Evolutionary conservation across 2,888 invertebrate species (phyloP).

Genomic region (Dasysyrphus albostriatus): DNA sequence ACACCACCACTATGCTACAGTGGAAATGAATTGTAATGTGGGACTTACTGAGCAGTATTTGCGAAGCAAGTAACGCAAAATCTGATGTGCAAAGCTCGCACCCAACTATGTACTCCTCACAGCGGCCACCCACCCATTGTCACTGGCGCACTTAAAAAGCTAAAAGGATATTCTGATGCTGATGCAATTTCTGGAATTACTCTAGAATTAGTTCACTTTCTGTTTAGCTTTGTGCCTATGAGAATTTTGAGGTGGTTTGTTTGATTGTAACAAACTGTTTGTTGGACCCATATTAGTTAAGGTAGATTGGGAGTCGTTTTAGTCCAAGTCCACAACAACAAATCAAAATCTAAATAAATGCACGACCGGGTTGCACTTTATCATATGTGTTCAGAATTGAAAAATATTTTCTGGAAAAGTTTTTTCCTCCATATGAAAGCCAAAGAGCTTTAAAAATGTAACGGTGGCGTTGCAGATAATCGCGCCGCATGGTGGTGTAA

Average conservation of each 20-base stretch:
- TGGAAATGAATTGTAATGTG: constrained; percentile 19
- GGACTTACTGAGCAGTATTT: constrained; percentile 19
- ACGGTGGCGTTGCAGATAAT: no score
- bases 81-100: constrained; percentile 6
- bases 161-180: constrained; percentile 39
- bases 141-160: background rate
- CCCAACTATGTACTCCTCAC: background rate
- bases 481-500: no score
- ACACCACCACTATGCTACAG: constrained; percentile 27
- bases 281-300: background rate
- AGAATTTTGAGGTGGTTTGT: constrained; percentile 6
- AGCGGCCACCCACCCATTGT: background rate
- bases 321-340: background rate
- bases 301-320: background rate
- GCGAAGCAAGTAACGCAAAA: constrained; percentile 11
- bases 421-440: no score
- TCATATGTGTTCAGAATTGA: background rate
- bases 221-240: constrained; percentile 2
- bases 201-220: constrained; percentile 59
- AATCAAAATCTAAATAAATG: background rate
- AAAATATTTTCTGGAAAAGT: no score
- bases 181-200: constrained; percentile 62
- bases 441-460: no score
- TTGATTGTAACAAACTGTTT: background rate
- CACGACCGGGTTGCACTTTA: background rate